These are phyloP conservation scores for Habrosyne pyritoides DNA, from an alignment of 2,888 invertebrate genomes.

Conservation along the genomic window DNA sequence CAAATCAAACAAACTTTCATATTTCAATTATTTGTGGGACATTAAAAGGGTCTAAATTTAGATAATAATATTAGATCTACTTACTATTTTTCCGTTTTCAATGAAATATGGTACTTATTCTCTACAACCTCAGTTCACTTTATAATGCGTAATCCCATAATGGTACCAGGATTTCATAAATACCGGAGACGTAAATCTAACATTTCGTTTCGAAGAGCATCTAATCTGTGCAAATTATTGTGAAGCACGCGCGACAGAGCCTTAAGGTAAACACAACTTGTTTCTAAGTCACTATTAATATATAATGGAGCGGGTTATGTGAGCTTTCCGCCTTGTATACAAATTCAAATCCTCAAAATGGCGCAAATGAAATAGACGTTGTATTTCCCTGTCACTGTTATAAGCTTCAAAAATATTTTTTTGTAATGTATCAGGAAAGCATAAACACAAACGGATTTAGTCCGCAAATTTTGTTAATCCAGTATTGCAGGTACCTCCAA, in stretches of 20 bases:
- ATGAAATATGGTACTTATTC: not conserved
- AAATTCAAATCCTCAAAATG: not conserved
- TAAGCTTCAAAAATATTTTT: too few relatives aligned
- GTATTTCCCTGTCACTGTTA: too few relatives aligned
- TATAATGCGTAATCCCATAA: not conserved
- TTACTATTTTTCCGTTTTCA: too few relatives aligned
- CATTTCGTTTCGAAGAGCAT: not conserved
- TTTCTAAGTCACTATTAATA: conserved; percentile 1
- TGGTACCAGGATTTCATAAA: conserved; percentile 11
- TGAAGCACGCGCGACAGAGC: conserved; percentile 23
- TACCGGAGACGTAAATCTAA: conserved; percentile 5
- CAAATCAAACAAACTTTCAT: too few relatives aligned
- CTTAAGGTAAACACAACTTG: conserved; percentile 12
- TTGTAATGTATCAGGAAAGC: not conserved
- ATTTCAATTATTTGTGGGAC: too few relatives aligned
- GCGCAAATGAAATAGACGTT: too few relatives aligned
- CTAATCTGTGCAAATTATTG: conserved; percentile 22
- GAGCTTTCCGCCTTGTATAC: not conserved
- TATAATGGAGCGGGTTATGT: too few relatives aligned
- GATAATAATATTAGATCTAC: too few relatives aligned
- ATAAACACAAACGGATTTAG: not conserved
- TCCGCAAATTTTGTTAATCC: conserved; percentile 8
- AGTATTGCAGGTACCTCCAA: conserved; percentile 6
- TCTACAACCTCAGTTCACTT: not conserved
- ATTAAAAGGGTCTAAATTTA: too few relatives aligned